These are phyloP conservation scores for Rhagium mordax DNA, from an alignment of 2,888 invertebrate species.

Conservation along the genomic window DNA sequence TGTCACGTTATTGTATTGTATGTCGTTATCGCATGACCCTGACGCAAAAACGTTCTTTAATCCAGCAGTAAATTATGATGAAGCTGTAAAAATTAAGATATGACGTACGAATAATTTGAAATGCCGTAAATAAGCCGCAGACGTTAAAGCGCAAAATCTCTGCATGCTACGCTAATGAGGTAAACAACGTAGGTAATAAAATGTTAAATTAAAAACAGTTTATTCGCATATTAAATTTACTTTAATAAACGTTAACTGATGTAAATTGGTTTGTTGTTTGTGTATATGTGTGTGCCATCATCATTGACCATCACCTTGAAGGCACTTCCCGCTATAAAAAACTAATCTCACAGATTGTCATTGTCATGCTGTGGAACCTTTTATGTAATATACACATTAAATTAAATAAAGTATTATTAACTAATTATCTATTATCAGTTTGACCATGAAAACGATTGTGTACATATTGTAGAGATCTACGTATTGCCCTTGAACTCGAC, in stretches of 20 bases:
- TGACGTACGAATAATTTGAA: background rate
- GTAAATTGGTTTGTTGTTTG: slow-evolving; percentile 48
- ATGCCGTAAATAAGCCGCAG: background rate
- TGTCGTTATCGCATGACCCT: background rate
- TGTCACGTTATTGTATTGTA: no score
- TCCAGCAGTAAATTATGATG: background rate
- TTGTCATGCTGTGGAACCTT: slow-evolving; percentile 33
- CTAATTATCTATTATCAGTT: slow-evolving; percentile 67
- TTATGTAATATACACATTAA: slow-evolving; percentile 36
- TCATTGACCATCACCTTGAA: slow-evolving; percentile 55
- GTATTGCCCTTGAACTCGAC: slow-evolving; percentile 58
- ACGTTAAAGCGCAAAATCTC: slow-evolving; percentile 1
- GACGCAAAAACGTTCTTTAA: background rate
- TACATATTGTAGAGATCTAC: slow-evolving; percentile 50
- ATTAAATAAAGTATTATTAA: slow-evolving; percentile 59
- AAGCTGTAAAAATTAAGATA: background rate
- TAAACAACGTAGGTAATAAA: slow-evolving; percentile 28
- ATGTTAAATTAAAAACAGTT: slow-evolving; percentile 35
- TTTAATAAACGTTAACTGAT: slow-evolving; percentile 41
- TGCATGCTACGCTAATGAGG: slow-evolving; percentile 7
- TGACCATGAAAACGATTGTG: slow-evolving; percentile 66
- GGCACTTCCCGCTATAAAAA: slow-evolving; percentile 51
- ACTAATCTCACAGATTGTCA: slow-evolving; percentile 29
- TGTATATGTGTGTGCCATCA: slow-evolving; percentile 38
- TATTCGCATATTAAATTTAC: slow-evolving; percentile 36